A percentile compares a stretch with the other conserved stretches of the same genome.
Conservation (phyloP, 2,797 vertebrate species). For the Dryobates pubescens region DNA sequence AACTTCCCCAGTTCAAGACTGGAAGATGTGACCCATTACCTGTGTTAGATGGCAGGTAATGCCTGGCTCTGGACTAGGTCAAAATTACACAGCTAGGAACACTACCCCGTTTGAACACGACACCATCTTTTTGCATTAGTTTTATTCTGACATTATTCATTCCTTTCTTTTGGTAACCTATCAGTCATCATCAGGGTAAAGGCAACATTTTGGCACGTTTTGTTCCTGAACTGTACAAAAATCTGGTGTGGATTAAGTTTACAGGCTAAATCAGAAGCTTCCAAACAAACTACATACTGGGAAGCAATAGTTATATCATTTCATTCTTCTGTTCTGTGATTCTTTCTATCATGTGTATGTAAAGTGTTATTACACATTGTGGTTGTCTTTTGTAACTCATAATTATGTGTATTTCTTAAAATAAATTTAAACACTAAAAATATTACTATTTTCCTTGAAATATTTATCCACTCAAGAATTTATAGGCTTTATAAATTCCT, state of each 20-base stretch:
- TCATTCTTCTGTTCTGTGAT: constrained; percentile 60
- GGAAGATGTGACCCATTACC: background rate
- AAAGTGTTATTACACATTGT: constrained; percentile 57
- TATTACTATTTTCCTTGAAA: constrained; percentile 37
- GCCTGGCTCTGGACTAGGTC: background rate
- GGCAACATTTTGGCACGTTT: background rate
- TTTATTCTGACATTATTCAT: constrained; percentile 26
- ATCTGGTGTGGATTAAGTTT: constrained; percentile 34
- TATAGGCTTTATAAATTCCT: background rate
- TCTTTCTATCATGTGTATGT: constrained; percentile 57
- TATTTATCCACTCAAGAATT: constrained; percentile 42
- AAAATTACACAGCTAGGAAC: background rate
- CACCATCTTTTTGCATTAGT: constrained; percentile 6
- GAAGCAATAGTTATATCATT: constrained; percentile 21
- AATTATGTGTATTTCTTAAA: constrained; percentile 68
- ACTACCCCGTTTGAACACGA: background rate
- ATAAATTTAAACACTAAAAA: constrained; percentile 68
- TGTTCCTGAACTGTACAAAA: constrained; percentile 39
- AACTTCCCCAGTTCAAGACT: background rate
- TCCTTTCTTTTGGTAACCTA: constrained; percentile 13
- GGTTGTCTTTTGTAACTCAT: constrained; percentile 69
- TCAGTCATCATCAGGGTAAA: background rate
- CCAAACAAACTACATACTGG: constrained; percentile 5
- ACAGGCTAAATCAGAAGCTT: constrained; percentile 36
- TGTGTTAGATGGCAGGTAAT: background rate